Evolutionary conservation across 2,113 vertebrate species (phyloP), one percentile per base, ranked within the genome.

Genomic region (Chrysemys picta): DNA sequence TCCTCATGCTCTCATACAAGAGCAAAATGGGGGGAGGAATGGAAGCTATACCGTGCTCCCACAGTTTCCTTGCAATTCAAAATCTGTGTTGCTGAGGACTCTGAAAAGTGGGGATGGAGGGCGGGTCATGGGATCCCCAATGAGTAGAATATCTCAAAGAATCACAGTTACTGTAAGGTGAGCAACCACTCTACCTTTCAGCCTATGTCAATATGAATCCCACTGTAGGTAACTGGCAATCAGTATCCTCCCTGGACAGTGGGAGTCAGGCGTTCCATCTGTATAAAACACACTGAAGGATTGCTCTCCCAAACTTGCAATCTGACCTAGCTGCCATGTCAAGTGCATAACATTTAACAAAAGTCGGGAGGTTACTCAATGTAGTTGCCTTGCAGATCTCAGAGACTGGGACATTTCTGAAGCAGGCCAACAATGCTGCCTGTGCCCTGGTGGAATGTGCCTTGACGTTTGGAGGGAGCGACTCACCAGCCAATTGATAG

Each of bases 91-190:
- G 29, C 31, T 31, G 31, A 62, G 13, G 29, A 8, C 35, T 35
- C 62, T 16, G 25, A n/a, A n/a, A 69, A 69, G 31, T 19, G 35
- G 62, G 62, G 62, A 69, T 11, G 79, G 31, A 80, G 35, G 87
- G 80, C 21, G 85, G 6, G 10, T 81, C 65, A 31, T 1, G 83
- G 45, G 29, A 69, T 78, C 14, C 38, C 80, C 42, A 75, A 2
- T 1, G 4, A 50, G 24, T 57, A 56, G 42, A 95, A 0, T 12
- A 96, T 82, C 10, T 87, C 50, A 29, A 87, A 49, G 16, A 93
- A 92, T 0, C 0, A 22, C 45, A 78, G 16, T 81, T 13, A 65
- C n/a, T 9, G 31, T 1, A 1, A 24, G 31, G 7, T 27, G 52
- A 80, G 42, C 0, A 80, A 14, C 29, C 31, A 35, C 62, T 65